Percentiles rank a stretch among this genome's conserved stretches.
Conservation (phyloP, 2,888 invertebrate species). For the Bhutanitis thaidina region DNA sequence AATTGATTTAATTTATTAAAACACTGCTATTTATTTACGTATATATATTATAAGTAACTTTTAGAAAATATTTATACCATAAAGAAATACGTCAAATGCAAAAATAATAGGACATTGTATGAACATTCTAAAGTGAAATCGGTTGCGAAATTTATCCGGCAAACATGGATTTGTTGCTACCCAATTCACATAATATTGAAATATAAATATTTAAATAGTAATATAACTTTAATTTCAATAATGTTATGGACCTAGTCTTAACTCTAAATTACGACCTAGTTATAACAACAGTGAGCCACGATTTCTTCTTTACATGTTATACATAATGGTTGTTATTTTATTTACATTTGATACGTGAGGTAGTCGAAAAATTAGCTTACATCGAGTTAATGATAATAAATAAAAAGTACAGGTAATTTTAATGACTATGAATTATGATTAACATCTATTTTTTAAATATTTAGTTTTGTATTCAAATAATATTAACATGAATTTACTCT, state of each 20-base stretch:
- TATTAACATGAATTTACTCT: slow-evolving; percentile 56
- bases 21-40: too few relatives aligned
- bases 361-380: slow-evolving; percentile 57
- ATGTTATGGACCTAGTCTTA: slow-evolving; percentile 17
- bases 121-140: too few relatives aligned
- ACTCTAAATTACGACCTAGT: slow-evolving; percentile 41
- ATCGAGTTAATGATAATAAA: slow-evolving; percentile 72
- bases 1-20: neutral
- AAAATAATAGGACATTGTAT: too few relatives aligned
- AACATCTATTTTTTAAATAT: slow-evolving; percentile 60
- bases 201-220: slow-evolving; percentile 9
- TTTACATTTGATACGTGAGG: slow-evolving; percentile 64
- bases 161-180: too few relatives aligned
- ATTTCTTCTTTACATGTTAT: slow-evolving; percentile 24
- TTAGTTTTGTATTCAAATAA: slow-evolving; percentile 60
- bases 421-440: slow-evolving; percentile 60
- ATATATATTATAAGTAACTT: too few relatives aligned
- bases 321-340: slow-evolving; percentile 42
- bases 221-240: slow-evolving; percentile 11
- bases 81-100: neutral
- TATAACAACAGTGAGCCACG: slow-evolving; percentile 43
- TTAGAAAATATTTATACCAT: neutral
- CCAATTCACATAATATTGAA: neutral
- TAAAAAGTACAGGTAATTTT: slow-evolving; percentile 71
- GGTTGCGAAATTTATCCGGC: too few relatives aligned